These are phyloP conservation scores for Oligia strigilis DNA, from an alignment of 2,888 invertebrate species.

Conservation along the genomic window DNA sequence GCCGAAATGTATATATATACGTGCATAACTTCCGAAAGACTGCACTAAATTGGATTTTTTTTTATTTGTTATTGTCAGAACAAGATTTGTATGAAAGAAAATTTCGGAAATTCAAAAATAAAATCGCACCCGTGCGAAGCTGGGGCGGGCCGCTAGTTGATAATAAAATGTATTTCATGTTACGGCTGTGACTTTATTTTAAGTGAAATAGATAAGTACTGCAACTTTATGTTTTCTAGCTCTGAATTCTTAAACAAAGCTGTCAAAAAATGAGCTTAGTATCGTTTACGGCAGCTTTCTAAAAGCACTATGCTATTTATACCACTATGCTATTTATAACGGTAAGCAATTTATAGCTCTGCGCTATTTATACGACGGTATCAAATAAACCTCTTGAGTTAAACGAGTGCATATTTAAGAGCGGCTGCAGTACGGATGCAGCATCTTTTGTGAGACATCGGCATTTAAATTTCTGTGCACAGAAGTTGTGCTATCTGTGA, in stretches of 20 bases:
- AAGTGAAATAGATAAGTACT: not conserved
- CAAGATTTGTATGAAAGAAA: too few species aligned
- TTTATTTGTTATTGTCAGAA: too few species aligned
- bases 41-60: too few species aligned
- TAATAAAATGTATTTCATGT: not conserved
- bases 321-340: conserved; percentile 1
- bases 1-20: too few species aligned
- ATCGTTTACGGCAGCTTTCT: conserved; percentile 23
- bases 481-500: not conserved
- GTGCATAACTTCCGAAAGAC: too few species aligned
- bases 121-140: too few species aligned
- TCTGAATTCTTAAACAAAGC: conserved; percentile 4
- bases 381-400: conserved; percentile 12
- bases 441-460: conserved; percentile 15
- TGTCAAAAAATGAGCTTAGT: not conserved
- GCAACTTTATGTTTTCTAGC: not conserved
- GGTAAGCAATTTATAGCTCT: not conserved
- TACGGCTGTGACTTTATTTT: not conserved
- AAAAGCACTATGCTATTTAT: conserved; percentile 33
- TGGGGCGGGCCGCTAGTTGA: too few species aligned
- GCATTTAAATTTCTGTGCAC: conserved; percentile 33
- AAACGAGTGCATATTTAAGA: conserved; percentile 50
- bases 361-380: not conserved
- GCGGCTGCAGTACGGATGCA: conserved; percentile 6
- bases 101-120: too few species aligned